Percentiles rank a stretch among this genome's conserved stretches.
Evolutionary conservation across 2,888 invertebrate genomes (phyloP).

Genomic region (Timema cristinae): DNA sequence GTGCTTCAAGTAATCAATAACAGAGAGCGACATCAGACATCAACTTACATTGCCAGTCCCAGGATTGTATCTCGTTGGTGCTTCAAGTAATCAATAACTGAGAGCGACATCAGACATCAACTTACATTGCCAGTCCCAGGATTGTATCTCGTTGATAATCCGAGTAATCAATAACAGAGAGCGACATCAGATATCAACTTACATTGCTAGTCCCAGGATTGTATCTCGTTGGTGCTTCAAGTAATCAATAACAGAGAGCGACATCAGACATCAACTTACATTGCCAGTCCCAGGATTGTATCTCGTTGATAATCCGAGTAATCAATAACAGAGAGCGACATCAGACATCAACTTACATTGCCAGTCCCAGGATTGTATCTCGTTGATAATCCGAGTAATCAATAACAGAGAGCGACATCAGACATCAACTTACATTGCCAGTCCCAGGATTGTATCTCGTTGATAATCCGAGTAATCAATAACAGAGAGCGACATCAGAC

Average conservation of each 20-base stretch:
- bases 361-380: conserved; percentile 51
- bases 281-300: conserved; percentile 51
- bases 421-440: conserved; percentile 46
- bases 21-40: background rate
- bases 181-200: conserved; percentile 32
- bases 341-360: conserved; percentile 44
- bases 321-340: too few species aligned
- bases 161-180: conserved; percentile 33
- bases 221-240: conserved; percentile 44
- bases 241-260: too few species aligned
- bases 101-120: background rate
- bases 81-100: too few species aligned
- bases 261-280: conserved; percentile 40
- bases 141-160: conserved; percentile 51
- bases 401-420: too few species aligned
- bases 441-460: conserved; percentile 50
- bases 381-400: conserved; percentile 45
- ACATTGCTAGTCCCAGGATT: conserved; percentile 52
- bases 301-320: conserved; percentile 48
- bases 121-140: conserved; percentile 51
- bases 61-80: conserved; percentile 48
- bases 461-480: conserved; percentile 44
- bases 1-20: too few species aligned
- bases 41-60: conserved; percentile 49
- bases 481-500: too few species aligned